These are phyloP conservation scores for Larimichthys crocea DNA, from an alignment of 2,113 vertebrate species.

Conservation along the genomic window DNA sequence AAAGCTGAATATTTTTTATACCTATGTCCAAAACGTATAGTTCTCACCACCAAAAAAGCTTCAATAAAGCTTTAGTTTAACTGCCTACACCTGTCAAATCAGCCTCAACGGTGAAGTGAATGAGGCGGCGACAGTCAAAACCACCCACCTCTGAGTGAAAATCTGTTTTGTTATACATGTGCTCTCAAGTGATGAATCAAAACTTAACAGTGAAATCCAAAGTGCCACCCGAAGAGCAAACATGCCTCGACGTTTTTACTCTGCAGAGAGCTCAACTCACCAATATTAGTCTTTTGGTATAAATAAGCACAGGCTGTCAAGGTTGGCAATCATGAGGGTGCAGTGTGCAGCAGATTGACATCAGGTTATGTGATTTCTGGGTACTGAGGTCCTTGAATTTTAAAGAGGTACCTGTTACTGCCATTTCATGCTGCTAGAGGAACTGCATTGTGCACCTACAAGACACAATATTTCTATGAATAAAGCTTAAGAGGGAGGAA, in stretches of 20 bases:
- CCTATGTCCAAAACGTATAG: too few relatives aligned
- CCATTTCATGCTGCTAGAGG: neutral
- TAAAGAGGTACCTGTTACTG: neutral
- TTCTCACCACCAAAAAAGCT: too few relatives aligned
- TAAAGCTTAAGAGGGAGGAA: neutral
- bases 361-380: constrained; percentile 22
- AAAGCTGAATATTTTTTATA: too few relatives aligned
- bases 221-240: neutral
- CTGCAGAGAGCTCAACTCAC: constrained; percentile 7
- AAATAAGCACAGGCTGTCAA: constrained; percentile 5
- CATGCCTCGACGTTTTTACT: neutral
- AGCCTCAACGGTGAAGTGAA: neutral
- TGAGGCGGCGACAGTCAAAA: neutral
- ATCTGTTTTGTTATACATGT: neutral
- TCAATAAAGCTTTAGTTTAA: too few relatives aligned
- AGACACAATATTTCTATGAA: neutral
- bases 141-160: too few relatives aligned
- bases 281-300: constrained; percentile 1
- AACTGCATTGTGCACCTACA: neutral
- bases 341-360: neutral
- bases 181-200: constrained; percentile 7
- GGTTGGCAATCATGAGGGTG: constrained; percentile 1
- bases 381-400: constrained; percentile 24
- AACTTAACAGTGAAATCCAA: neutral
- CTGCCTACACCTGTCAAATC: neutral